Conservation (phyloP, 2,113 vertebrate species). For the Aythya baeri region DNA sequence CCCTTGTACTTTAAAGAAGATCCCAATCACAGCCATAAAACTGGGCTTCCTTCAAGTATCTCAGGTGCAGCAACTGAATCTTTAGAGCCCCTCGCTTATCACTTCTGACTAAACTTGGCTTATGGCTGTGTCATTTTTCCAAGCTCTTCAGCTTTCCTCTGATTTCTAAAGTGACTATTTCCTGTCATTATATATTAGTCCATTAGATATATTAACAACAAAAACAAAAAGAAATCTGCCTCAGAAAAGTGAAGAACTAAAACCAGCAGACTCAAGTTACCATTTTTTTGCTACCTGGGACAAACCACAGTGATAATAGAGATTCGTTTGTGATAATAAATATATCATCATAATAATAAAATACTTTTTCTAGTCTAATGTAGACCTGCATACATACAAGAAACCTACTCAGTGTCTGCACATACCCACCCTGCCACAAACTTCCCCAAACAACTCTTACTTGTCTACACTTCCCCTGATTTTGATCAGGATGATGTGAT, state of each 20-base stretch:
- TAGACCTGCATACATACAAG: not conserved
- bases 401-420: not conserved
- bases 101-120: not conserved
- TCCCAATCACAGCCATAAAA: not conserved
- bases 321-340: not conserved
- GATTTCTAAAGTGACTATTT: slow-evolving; percentile 12
- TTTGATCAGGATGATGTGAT: not conserved
- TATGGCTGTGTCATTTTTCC: not conserved
- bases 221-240: not conserved
- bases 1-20: not conserved
- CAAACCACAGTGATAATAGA: not conserved
- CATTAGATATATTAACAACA: not conserved
- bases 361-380: not conserved
- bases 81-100: not conserved
- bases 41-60: not conserved
- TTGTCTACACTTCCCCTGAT: not conserved
- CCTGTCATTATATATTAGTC: not conserved
- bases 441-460: not conserved
- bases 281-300: not conserved
- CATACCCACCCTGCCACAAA: not conserved
- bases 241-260: not conserved
- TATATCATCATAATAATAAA: not conserved
- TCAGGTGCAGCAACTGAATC: not conserved
- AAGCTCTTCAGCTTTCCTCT: not conserved
- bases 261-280: not conserved